Conservation (phyloP, 2,113 vertebrate species). For the Colinus virginianus region DNA sequence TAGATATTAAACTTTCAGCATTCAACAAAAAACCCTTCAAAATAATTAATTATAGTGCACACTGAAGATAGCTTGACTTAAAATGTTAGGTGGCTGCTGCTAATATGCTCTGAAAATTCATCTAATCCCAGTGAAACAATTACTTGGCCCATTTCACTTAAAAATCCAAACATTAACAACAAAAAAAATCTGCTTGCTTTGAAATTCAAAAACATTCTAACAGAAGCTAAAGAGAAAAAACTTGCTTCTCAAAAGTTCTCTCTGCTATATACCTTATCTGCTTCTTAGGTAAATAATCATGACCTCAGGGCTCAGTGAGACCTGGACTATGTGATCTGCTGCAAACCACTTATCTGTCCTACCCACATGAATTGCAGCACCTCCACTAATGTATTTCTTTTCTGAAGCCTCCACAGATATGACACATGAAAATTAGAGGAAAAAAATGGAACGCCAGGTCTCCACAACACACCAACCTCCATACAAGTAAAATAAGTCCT, state of each 20-base stretch:
- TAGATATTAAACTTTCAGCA: not conserved
- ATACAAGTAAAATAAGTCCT: not conserved
- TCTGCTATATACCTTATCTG: not conserved
- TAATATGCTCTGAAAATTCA: not conserved
- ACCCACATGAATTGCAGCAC: rapidly evolving
- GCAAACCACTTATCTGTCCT: not conserved
- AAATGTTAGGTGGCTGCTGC: not conserved
- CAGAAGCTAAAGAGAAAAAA: not conserved
- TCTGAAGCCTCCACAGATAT: not conserved
- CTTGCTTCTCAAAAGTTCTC: not conserved
- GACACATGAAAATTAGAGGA: not conserved
- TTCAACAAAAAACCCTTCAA: not conserved
- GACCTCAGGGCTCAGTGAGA: not conserved
- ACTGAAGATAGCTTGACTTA: not conserved
- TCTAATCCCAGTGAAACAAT: not conserved
- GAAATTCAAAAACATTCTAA: not conserved
- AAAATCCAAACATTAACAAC: not conserved
- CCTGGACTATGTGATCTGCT: not conserved
- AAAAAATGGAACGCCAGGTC: not conserved
- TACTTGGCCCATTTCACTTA: not conserved
- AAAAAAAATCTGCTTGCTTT: not conserved
- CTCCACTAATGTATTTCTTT: not conserved
- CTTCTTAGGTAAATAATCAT: not conserved
- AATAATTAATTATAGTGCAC: not conserved
- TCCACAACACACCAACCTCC: not conserved